Evolutionary conservation across 2,113 vertebrate genomes (phyloP).

Genomic region (Phalacrocorax pelagicus): DNA sequence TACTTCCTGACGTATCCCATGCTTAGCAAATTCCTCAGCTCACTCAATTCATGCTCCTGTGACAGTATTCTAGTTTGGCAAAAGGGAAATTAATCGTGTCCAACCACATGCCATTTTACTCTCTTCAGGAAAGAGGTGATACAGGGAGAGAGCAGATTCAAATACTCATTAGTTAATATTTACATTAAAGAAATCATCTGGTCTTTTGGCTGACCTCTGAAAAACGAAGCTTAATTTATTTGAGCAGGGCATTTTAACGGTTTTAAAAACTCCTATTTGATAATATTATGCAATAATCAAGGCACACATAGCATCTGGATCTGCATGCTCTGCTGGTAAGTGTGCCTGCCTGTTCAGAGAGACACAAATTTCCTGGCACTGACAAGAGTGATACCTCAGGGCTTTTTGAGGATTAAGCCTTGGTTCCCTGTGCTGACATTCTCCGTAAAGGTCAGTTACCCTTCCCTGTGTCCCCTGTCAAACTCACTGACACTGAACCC

Average conservation of each 20-base stretch:
- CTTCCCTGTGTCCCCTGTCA: constrained; percentile 16
- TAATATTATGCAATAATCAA: not conserved
- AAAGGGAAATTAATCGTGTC: not conserved
- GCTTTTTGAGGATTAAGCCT: constrained; percentile 52
- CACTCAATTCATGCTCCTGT: not conserved
- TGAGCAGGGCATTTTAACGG: not conserved
- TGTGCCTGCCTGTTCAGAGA: not conserved
- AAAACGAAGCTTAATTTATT: not conserved
- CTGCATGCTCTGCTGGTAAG: not conserved
- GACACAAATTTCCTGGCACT: constrained; percentile 34
- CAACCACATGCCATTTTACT: not conserved
- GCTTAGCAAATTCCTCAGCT: not conserved
- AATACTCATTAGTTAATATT: not conserved
- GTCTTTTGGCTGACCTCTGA: not conserved
- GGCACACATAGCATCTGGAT: not conserved
- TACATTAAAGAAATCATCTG: not conserved
- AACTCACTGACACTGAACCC: constrained; percentile 11
- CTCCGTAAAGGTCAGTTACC: constrained; percentile 57
- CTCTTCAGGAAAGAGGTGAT: not conserved
- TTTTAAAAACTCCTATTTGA: not conserved
- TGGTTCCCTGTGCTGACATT: constrained; percentile 31
- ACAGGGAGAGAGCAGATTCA: not conserved
- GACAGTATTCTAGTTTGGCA: not conserved
- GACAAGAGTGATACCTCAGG: not conserved
- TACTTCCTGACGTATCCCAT: not conserved